These are phyloP conservation scores for Rattus rattus DNA, from an alignment of 2,113 vertebrate genomes.

Conservation along the genomic window DNA sequence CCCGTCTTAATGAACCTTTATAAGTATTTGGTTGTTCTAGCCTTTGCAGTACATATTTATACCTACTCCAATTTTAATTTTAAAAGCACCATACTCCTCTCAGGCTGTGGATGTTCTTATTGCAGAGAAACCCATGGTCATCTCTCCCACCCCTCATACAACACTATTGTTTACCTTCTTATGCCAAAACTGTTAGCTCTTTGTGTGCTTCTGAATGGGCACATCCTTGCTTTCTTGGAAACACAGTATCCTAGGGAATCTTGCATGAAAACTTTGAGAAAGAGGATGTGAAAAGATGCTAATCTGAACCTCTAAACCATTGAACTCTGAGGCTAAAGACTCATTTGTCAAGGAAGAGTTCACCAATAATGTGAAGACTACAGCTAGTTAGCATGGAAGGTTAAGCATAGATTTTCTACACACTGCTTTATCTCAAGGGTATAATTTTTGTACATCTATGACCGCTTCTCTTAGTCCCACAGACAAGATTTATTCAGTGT, in stretches of 20 bases:
- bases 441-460: neutral
- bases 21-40: neutral
- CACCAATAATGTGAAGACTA: neutral
- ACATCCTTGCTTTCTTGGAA: neutral
- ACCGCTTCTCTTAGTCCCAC: neutral
- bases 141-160: neutral
- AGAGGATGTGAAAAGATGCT: fast-evolving
- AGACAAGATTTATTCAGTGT: neutral
- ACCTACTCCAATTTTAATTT: neutral
- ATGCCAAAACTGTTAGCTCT: neutral
- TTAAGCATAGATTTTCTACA: neutral
- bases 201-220: neutral
- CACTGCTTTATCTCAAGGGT: neutral
- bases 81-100: neutral
- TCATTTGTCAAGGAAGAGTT: neutral
- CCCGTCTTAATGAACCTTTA: neutral
- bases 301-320: neutral
- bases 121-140: too few relatives aligned
- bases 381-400: neutral
- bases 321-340: neutral
- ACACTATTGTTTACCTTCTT: neutral
- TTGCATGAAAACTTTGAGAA: neutral
- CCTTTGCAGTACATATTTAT: neutral
- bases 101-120: neutral
- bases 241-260: neutral